A percentile compares a stretch with the other conserved stretches of the same genome.
Conservation (phyloP, 2,888 invertebrate species). For the Sminthurides aquaticus region DNA sequence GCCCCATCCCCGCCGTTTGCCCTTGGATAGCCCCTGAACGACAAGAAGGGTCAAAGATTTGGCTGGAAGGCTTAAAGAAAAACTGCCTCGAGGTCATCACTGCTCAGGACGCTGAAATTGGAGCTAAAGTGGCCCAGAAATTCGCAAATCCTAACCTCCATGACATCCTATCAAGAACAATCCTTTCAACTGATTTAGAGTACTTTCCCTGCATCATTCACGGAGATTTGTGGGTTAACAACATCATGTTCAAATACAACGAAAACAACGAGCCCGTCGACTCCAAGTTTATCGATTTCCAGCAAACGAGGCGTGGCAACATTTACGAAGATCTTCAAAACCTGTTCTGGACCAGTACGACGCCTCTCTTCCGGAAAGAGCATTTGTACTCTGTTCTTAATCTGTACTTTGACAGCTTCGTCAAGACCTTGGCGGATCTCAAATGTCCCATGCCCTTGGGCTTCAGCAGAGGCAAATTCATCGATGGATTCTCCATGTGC, state of each 20-base stretch:
- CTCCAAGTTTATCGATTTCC: slow-evolving; percentile 34
- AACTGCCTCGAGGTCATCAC: slow-evolving; percentile 6
- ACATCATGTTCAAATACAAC: slow-evolving; percentile 33
- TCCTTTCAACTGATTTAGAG: slow-evolving; percentile 5
- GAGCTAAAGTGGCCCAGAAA: slow-evolving; percentile 6
- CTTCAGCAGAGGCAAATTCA: slow-evolving; percentile 27
- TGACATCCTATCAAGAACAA: neutral
- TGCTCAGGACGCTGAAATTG: slow-evolving; percentile 2
- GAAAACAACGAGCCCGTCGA: slow-evolving; percentile 17
- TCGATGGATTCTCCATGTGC: slow-evolving; percentile 15
- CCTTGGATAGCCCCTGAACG: slow-evolving; percentile 2
- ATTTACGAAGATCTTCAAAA: slow-evolving; percentile 38
- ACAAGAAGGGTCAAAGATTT: neutral
- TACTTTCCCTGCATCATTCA: slow-evolving; percentile 32
- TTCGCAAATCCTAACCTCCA: neutral
- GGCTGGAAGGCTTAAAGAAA: neutral
- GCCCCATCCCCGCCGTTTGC: neutral
- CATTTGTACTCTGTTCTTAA: slow-evolving; percentile 27
- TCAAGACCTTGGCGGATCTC: slow-evolving; percentile 20
- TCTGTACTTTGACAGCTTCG: slow-evolving; percentile 30
- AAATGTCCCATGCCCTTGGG: slow-evolving; percentile 24
- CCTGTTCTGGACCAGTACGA: slow-evolving; percentile 33
- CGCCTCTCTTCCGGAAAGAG: slow-evolving; percentile 28
- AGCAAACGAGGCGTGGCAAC: slow-evolving; percentile 27
- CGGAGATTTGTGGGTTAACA: slow-evolving; percentile 40